phyloP scores from a whole-genome alignment of 2,888 invertebrate species.

The Scaptomyza caliginosa region DNA sequence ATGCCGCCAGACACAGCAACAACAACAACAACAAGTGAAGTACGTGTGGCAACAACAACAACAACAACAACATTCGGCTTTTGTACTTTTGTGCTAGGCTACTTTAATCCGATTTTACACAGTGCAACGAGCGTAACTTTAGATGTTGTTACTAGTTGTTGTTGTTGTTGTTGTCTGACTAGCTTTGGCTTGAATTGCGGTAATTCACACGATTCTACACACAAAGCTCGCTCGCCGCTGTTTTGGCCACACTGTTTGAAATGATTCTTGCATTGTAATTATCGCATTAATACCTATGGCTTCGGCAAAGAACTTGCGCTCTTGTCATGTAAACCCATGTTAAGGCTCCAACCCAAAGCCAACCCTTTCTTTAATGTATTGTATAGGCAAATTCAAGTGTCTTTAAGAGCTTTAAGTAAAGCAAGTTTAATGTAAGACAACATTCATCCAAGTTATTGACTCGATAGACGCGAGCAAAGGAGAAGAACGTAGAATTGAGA shows the following conservation, averaged over 20 bases:
- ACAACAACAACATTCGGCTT: constrained; percentile 2
- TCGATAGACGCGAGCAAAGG: constrained; percentile 30
- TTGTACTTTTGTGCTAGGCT: background rate
- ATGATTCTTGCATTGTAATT: constrained; percentile 75
- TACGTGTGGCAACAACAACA: constrained; percentile 41
- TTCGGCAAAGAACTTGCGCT: constrained; percentile 48
- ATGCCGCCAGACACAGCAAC: constrained; percentile 14
- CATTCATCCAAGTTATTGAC: constrained; percentile 8
- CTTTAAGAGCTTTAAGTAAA: no score
- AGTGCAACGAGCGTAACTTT: constrained; percentile 35
- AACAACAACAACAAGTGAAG: constrained; percentile 26
- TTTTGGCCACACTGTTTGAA: constrained; percentile 45
- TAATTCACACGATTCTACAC: constrained; percentile 58
- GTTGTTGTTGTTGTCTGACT: constrained; percentile 10
- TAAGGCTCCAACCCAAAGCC: background rate
- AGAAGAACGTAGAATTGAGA: background rate
- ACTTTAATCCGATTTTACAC: background rate
- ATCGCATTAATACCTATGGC: constrained; percentile 76
- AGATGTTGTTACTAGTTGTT: constrained; percentile 17
- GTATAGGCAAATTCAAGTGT: no score
- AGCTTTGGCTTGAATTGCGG: constrained; percentile 36
- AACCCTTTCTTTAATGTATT: background rate
- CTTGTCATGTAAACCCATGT: background rate
- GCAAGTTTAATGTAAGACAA: no score
- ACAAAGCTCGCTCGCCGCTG: constrained; percentile 3